Evolutionary conservation across 2,797 vertebrate species (phyloP), one percentile per base, ranked within the genome.

Genomic region (Pseudomugil gertrudae): DNA sequence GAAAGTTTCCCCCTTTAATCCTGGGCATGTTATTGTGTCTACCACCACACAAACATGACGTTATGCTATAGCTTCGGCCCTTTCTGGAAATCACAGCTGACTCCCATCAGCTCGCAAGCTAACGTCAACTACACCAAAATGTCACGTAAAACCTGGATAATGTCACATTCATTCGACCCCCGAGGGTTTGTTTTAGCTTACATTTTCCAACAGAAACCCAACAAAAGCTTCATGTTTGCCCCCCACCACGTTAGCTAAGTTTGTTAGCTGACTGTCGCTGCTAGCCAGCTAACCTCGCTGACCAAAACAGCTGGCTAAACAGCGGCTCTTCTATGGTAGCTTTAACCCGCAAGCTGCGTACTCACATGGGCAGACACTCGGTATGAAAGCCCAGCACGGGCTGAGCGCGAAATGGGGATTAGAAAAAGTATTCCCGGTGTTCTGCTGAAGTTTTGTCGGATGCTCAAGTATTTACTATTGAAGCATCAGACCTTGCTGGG

Each of bases 281-380:
- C 68, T 87, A 89, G 81, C 81, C 80, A 4, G 89, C 87, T 89
- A 90, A 75, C 79, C 62, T 48, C 38, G 60, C 72, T 72, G 74
- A 79, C 72, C 81, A 35, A 63, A 88, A 90, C 90, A 91, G 88
- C 90, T 90, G 88, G 81, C 60, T 53, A 19, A 61, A 74, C 81
- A 69, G 72, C 47, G 51, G 57, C 26, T 38, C 1, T n/a, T 11
- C 60, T 1, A 14, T 0, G 35, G 8, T 1, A 45, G 51, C 27
- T 36, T 2, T 0, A 5, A 13, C 58, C 14, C 1, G 24, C 38
- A 2, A n/a, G 55, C 56, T 3, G 32, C 36, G n/a, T 17, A 83
- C 84, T 79, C 78, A 85, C 90, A 15, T 9, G 27, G 32, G 11
- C 53, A 40, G 58, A 13, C 21, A 0, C 17, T 8, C 38, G 61